Evolutionary conservation across 2,888 invertebrate species (phyloP), one percentile per base, ranked within the genome.

Genomic region (Julus scanicus): DNA sequence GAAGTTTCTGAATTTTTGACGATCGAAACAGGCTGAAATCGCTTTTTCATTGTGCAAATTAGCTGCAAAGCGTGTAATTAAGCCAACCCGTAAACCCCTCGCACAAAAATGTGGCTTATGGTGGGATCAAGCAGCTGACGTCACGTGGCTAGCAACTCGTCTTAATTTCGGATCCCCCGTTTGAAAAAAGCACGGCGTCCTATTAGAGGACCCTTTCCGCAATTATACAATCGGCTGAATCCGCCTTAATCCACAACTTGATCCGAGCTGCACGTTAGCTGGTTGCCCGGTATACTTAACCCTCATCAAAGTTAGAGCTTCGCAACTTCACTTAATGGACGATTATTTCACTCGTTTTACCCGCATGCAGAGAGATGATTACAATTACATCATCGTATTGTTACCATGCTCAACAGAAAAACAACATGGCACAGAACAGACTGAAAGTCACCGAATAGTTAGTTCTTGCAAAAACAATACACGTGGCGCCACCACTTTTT

Each of bases 31-130:
- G 9, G 29, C 71, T 63, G 71, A 71, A 71, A 71, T 71, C 71
- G 71, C 71, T 71, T 71, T 71, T 29, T 71, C 71, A 71, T 71
- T 71, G 71, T 71, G 71, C 71, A 71, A 71, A 71, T 71, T 71
- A 71, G 71, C 71, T 71, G 20, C 71, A 71, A 71, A 71, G 71
- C 71, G 71, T 71, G 71, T 71, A 71, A 71, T 71, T 71, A 71
- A 71, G 71, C 71, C 71, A 71, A 20, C 71, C 71, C 71, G 29
- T 71, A 71, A 71, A 71, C 71, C 71, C 71, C 71, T 71, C 20
- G 71, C 29, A 71, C 71, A 71, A 71, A 71, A 71, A 71, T 71
- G 71, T 71, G 71, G 71, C 71, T 71, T 71, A 71, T 71, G 71
- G n/a, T n/a, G 71, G 71, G 71, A 71, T 71, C 71, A 71, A 71